A percentile compares a stretch with the other conserved stretches of the same genome.
These are phyloP conservation scores for Teleiodes luculella DNA, from an alignment of 2,888 invertebrate genomes.

Conservation along the genomic window DNA sequence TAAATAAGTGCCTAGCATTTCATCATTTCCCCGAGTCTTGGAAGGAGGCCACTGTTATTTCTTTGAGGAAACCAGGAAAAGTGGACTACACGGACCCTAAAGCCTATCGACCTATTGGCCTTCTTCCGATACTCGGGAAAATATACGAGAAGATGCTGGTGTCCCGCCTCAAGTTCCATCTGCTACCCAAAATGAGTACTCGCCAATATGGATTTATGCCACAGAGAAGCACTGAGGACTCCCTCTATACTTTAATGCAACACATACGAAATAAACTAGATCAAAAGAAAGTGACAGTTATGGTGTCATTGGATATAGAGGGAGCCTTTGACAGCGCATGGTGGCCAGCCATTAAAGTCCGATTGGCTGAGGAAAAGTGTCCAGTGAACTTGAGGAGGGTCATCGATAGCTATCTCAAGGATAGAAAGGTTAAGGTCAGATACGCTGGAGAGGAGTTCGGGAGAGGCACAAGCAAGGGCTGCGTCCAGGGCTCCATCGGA, in stretches of 20 bases:
- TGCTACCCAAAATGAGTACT: neutral
- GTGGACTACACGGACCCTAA: neutral
- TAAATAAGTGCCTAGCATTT: slow-evolving; percentile 18
- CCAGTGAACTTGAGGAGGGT: neutral
- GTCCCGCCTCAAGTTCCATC: neutral
- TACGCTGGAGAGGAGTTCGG: neutral
- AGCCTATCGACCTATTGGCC: neutral
- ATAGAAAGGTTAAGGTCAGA: slow-evolving; percentile 3
- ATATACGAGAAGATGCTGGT: slow-evolving; percentile 1
- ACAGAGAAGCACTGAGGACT: slow-evolving; percentile 2
- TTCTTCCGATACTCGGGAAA: neutral
- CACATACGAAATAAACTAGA: neutral
- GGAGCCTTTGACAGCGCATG: slow-evolving; percentile 11
- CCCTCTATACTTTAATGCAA: slow-evolving; percentile 1
- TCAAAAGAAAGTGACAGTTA: neutral
- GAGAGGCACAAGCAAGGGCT: neutral
- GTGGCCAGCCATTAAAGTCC: slow-evolving; percentile 11
- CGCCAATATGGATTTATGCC: slow-evolving; percentile 5
- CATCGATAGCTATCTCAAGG: slow-evolving; percentile 4
- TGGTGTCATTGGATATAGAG: slow-evolving; percentile 8
- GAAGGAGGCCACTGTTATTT: slow-evolving; percentile 23
- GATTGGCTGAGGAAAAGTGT: slow-evolving; percentile 5
- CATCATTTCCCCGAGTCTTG: slow-evolving; percentile 21
- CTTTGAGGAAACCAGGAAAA: slow-evolving; percentile 23
- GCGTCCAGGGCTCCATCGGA: neutral